A percentile compares a stretch with the other conserved stretches of the same genome.
Evolutionary conservation across 2,888 invertebrate genomes (phyloP).

Genomic region (Euphydryas editha): DNA sequence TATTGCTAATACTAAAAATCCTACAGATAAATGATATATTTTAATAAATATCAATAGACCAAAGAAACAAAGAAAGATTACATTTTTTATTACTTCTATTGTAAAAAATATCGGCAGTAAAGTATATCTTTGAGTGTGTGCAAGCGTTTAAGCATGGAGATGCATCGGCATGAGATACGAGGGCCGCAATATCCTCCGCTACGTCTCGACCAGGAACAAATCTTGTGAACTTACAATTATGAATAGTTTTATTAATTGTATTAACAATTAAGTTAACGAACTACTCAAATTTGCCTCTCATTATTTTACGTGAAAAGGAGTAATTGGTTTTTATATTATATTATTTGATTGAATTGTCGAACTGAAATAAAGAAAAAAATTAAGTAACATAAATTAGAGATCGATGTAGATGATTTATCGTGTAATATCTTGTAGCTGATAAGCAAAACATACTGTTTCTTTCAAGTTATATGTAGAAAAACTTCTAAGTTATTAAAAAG

Average conservation of each 20-base stretch:
- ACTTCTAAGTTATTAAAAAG: too few species aligned
- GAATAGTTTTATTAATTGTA: conserved; percentile 18
- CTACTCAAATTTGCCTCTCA: not conserved
- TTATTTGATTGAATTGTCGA: too few species aligned
- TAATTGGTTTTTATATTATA: too few species aligned
- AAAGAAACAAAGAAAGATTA: not conserved
- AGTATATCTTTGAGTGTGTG: conserved; percentile 51
- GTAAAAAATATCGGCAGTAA: not conserved
- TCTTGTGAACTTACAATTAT: conserved; percentile 44
- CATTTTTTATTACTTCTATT: not conserved
- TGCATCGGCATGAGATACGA: conserved; percentile 57
- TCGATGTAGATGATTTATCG: too few species aligned
- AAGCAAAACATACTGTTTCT: too few species aligned
- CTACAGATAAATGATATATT: too few species aligned
- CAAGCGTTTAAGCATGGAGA: conserved; percentile 50
- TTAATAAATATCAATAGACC: too few species aligned
- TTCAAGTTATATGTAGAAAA: too few species aligned
- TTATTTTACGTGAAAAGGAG: not conserved
- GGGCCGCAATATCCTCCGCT: conserved; percentile 70
- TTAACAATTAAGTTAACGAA: not conserved
- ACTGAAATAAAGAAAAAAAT: too few species aligned
- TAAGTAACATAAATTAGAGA: too few species aligned
- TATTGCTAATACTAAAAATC: too few species aligned
- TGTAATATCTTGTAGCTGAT: too few species aligned
- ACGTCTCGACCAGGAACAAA: conserved; percentile 63